Conservation (phyloP, 2,113 vertebrate genomes). For the Trachemys scripta region DNA sequence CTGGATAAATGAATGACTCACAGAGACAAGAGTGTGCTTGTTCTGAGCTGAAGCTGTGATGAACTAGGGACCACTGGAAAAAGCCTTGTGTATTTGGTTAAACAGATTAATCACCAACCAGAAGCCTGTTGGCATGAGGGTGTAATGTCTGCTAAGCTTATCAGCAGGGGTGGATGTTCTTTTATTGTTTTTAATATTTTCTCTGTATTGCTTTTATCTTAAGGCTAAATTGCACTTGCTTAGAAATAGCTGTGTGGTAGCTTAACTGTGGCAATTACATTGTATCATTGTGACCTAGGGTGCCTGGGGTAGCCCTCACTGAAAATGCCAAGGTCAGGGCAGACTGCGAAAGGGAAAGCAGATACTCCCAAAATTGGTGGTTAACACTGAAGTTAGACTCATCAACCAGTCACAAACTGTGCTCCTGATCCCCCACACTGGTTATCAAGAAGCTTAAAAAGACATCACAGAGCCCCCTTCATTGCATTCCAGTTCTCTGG, state of each 20-base stretch:
- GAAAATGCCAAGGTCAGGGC: too few species aligned
- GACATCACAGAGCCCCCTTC: too few species aligned
- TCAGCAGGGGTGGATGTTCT: not conserved
- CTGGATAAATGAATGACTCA: not conserved
- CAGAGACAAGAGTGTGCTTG: not conserved
- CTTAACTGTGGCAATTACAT: not conserved
- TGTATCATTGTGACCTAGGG: too few species aligned
- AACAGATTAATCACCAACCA: not conserved
- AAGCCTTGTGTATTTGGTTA: not conserved
- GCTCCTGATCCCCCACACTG: too few species aligned
- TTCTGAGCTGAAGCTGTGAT: not conserved
- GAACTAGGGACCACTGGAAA: not conserved
- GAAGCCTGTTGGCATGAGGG: not conserved
- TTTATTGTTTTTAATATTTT: not conserved
- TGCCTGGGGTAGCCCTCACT: too few species aligned
- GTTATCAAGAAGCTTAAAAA: too few species aligned
- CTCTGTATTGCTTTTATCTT: not conserved
- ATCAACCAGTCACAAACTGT: too few species aligned
- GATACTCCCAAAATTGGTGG: too few species aligned
- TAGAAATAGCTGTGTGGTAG: not conserved
- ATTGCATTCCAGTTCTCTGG: too few species aligned
- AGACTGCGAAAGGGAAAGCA: too few species aligned
- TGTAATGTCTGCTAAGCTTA: not conserved
- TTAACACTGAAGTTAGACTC: too few species aligned
- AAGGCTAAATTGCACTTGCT: not conserved